A percentile compares a stretch with the other conserved stretches of the same genome.
phyloP scores from a whole-genome alignment of 1,140 invertebrate species.

The Laupala kohalensis region DNA sequence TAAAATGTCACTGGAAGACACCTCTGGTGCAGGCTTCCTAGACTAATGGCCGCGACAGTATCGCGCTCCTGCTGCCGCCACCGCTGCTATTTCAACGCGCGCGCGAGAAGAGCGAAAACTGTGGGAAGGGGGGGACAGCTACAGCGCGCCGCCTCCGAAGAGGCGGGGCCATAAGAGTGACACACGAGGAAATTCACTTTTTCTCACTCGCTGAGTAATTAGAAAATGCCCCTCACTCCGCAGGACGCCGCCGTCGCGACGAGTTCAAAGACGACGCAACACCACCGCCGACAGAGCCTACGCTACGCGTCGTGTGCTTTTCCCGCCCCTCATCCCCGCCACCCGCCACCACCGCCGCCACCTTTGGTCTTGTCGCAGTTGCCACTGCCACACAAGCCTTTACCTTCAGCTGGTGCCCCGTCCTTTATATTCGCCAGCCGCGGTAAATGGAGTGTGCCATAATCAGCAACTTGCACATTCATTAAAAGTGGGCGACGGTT shows the following conservation, averaged over 20 bases:
- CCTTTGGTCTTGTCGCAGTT: neutral
- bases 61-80: neutral
- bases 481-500: neutral
- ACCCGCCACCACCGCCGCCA: too few species aligned
- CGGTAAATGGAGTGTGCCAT: neutral
- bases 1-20: neutral
- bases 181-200: neutral
- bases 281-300: neutral
- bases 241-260: neutral
- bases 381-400: neutral
- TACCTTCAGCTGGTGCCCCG: neutral
- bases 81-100: neutral
- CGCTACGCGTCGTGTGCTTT: neutral
- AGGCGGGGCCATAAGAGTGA: neutral
- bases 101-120: neutral
- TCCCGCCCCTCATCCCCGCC: neutral
- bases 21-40: neutral
- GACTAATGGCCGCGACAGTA: neutral
- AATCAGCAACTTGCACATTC: neutral
- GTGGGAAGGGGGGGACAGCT: too few species aligned
- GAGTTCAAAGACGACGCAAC: neutral
- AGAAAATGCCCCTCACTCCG: neutral
- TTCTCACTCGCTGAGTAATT: neutral
- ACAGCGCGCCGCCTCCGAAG: too few species aligned
- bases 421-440: neutral